A percentile compares a stretch with the other conserved stretches of the same genome.
Conservation (phyloP, 2,888 invertebrate species). For the Chaitophorus viminalis region DNA sequence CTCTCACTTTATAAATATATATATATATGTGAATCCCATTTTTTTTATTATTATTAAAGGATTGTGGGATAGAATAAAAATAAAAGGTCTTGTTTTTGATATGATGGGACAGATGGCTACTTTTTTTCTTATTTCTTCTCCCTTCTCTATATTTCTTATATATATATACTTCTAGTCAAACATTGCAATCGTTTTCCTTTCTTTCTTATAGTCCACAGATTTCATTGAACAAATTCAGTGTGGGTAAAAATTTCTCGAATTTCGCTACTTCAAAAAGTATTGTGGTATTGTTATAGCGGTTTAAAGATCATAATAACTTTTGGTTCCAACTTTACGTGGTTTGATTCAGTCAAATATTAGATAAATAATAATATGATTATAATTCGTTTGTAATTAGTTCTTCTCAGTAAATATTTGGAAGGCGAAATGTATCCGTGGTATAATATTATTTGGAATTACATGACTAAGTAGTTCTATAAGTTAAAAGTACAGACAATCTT, state of each 20-base stretch:
- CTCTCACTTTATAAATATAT: neutral
- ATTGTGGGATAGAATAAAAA: conserved; percentile 26
- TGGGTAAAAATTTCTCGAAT: conserved; percentile 4
- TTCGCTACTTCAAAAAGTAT: neutral
- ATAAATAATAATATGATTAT: neutral
- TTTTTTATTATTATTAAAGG: conserved; percentile 49
- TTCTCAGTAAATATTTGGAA: too few relatives aligned
- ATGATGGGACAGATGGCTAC: conserved; percentile 44
- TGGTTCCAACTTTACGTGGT: neutral
- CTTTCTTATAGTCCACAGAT: neutral
- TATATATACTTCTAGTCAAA: conserved; percentile 30
- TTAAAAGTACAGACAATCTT: too few relatives aligned
- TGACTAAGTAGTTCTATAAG: too few relatives aligned
- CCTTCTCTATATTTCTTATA: neutral
- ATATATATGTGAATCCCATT: conserved; percentile 22
- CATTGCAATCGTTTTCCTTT: conserved; percentile 35
- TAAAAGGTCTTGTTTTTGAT: conserved; percentile 52
- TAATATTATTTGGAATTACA: too few relatives aligned
- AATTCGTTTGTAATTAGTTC: too few relatives aligned
- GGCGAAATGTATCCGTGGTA: too few relatives aligned
- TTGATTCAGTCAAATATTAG: neutral
- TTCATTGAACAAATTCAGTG: neutral
- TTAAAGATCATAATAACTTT: conserved; percentile 29
- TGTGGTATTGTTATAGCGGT: conserved; percentile 19
- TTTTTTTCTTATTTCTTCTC: neutral